Conservation (phyloP, 2,113 vertebrate genomes). For the Mustelus asterias region DNA sequence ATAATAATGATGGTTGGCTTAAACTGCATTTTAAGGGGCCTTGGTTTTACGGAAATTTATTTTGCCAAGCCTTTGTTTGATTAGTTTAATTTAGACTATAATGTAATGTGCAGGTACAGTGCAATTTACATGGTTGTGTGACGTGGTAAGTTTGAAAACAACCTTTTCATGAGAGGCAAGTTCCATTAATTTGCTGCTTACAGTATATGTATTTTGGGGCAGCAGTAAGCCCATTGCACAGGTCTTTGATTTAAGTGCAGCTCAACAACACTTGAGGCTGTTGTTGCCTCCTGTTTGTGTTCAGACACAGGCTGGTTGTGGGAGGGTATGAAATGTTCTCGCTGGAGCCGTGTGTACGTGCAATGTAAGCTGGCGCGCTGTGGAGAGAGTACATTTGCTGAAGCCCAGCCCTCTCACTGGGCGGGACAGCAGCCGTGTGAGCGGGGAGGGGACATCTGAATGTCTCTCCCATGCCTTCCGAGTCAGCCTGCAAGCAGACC, state of each 20-base stretch:
- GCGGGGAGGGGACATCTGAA: not conserved
- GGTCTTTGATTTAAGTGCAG: not conserved
- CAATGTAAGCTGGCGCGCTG: not conserved
- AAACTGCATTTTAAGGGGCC: not conserved
- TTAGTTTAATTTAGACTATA: not conserved
- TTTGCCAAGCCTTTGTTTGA: not conserved
- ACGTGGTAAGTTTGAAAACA: not conserved
- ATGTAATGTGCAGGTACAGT: not conserved
- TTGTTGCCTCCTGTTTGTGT: not conserved
- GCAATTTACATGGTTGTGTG: not conserved
- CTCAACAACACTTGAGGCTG: not conserved
- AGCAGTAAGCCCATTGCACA: not conserved
- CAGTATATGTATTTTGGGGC: not conserved
- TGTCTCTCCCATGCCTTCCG: not conserved
- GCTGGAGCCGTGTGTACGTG: not conserved
- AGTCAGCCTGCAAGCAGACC: not conserved
- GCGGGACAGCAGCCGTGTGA: not conserved
- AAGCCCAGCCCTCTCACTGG: not conserved
- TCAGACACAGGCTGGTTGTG: not conserved
- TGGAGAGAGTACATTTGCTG: not conserved
- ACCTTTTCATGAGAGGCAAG: not conserved
- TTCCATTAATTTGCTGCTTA: not conserved
- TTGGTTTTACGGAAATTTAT: not conserved
- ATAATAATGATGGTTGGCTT: not conserved
- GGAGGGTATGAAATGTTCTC: not conserved